Evolutionary conservation across 2,797 vertebrate species (phyloP).

Genomic region (Takifugu ocellatus): DNA sequence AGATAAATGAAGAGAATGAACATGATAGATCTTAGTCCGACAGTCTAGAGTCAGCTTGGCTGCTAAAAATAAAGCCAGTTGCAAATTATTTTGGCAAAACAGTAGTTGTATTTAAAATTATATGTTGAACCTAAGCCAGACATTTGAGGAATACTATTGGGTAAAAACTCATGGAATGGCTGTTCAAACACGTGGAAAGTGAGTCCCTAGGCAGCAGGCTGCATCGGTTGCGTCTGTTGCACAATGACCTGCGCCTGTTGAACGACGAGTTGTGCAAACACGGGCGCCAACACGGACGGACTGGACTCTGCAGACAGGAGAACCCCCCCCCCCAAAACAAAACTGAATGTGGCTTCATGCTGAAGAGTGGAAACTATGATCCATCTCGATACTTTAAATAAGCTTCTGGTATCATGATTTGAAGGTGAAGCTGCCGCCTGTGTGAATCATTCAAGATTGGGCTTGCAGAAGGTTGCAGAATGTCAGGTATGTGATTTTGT

Average conservation of each 20-base stretch:
- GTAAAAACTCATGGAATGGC: too few species aligned
- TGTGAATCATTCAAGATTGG: background rate
- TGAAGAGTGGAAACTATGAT: background rate
- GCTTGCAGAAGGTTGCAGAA: constrained; percentile 7
- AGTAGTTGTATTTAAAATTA: too few species aligned
- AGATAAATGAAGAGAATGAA: background rate
- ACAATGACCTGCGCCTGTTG: constrained; percentile 40
- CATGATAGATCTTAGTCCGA: background rate
- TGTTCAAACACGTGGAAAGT: background rate
- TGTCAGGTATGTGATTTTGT: constrained; percentile 50
- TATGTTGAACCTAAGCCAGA: too few species aligned
- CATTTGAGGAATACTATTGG: background rate
- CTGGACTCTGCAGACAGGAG: background rate
- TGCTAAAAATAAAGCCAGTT: too few species aligned
- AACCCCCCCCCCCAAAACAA: background rate
- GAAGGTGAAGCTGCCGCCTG: background rate
- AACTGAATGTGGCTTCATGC: background rate
- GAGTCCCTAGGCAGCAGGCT: background rate
- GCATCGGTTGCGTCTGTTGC: constrained; percentile 13
- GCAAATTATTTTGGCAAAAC: too few species aligned
- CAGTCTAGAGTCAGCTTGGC: background rate
- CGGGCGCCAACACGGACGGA: constrained; percentile 4
- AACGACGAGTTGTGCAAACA: constrained; percentile 52
- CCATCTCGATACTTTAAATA: background rate
- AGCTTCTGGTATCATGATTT: background rate